Evolutionary conservation across 2,113 vertebrate species (phyloP), one percentile per base, ranked within the genome.

Genomic region (Lagopus muta): DNA sequence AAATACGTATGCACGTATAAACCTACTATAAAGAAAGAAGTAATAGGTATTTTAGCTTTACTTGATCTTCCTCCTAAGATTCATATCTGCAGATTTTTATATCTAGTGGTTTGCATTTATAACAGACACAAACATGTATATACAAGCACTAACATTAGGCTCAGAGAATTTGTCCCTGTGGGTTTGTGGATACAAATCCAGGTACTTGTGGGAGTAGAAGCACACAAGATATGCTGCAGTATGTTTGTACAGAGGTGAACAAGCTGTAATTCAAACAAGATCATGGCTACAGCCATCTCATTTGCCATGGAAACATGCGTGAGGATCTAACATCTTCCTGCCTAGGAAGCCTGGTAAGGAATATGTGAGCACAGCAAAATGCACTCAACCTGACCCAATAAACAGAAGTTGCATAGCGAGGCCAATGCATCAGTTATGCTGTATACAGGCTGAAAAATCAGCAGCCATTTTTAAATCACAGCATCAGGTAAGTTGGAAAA

Each of bases 301-400:
- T 3, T 22, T 21, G 21, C 4, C 11, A 14, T 0, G 36, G 40
- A 58, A 82, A 36, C 0, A 0, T 1, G 2, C 3, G 1, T 0
- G 1, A 3, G 34, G 36, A 3, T 17, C 34, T 6, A 45, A 5
- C 8, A 0, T 0, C 40, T n/a, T 66, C 30, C 30, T 58, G 11
- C 11, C 42, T 45, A 43, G 58, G 22, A 76, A 94, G 6, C 22
- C 20, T 60, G 25, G 34, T 8, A 34, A 66, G n/a, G 30, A 38
- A 27, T 6, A 17, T 8, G 67, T 17, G 5, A 70, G 24, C 24
- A 50, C 16, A 66, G 40, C 24, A 11, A n/a, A 24, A 25, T 4
- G 10, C 66, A 17, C 47, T 34, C 45, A n/a, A 34, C 6, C 67
- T 36, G 22, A 50, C 16, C 47, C n/a, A 70, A 27, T 6, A 17